Conservation (phyloP, 2,888 invertebrate species). For the Lobophora halterata region DNA sequence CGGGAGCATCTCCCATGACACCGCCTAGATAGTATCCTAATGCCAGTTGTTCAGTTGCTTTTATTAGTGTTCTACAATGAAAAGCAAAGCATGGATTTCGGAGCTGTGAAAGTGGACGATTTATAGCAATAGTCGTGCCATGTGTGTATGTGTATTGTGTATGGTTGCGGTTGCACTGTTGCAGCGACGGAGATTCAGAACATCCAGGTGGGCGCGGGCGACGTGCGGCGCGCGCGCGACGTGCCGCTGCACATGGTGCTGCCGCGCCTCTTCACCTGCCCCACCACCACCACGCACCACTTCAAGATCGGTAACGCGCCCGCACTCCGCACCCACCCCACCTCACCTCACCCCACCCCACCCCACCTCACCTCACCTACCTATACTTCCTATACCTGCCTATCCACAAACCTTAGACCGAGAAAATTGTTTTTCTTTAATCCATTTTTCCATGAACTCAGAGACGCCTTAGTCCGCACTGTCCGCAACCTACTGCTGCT, state of each 20-base stretch:
- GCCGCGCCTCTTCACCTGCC: slow-evolving; percentile 96
- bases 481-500: no score
- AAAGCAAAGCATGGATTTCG: no score
- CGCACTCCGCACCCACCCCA: background rate
- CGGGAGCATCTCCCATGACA: no score
- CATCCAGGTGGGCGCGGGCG: slow-evolving; percentile 97
- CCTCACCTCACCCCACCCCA: background rate
- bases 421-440: no score
- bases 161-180: background rate
- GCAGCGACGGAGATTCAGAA: slow-evolving; percentile 98
- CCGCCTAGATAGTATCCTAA: no score
- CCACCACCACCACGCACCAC: slow-evolving; percentile 92
- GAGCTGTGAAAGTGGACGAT: no score
- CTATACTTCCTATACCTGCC: no score
- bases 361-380: background rate
- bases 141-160: background rate
- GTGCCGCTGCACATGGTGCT: slow-evolving; percentile 98
- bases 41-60: no score
- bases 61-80: no score
- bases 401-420: no score
- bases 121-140: slow-evolving; percentile 1
- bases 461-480: no score
- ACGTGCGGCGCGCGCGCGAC: slow-evolving; percentile 88
- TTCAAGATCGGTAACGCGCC: slow-evolving; percentile 93
- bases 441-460: no score